These are phyloP conservation scores for Mus spretus DNA, from an alignment of 2,797 vertebrate genomes.

Conservation along the genomic window DNA sequence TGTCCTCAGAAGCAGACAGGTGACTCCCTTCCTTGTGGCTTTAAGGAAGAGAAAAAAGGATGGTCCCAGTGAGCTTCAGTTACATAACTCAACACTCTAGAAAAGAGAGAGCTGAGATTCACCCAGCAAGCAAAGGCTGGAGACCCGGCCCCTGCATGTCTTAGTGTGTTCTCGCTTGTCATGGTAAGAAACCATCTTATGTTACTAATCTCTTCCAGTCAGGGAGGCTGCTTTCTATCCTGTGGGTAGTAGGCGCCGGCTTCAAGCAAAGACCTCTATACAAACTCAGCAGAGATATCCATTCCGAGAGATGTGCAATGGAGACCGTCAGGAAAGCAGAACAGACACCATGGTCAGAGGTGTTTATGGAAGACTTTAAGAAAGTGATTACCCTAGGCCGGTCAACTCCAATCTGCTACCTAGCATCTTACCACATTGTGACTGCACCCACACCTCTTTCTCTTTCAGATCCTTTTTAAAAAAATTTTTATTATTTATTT, in stretches of 20 bases:
- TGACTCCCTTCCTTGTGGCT: background rate
- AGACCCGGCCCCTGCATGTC: too few relatives aligned
- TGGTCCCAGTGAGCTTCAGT: background rate
- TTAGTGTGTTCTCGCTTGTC: too few relatives aligned
- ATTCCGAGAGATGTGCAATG: background rate
- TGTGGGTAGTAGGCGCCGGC: background rate
- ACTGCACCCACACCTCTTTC: background rate
- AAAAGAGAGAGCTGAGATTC: background rate
- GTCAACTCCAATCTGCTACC: background rate
- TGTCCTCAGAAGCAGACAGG: background rate
- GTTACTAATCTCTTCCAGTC: background rate
- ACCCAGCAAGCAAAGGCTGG: background rate
- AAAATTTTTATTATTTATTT: too few relatives aligned
- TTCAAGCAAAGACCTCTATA: background rate
- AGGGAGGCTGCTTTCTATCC: background rate
- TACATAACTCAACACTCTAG: background rate
- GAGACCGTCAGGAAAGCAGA: background rate
- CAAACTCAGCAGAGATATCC: background rate
- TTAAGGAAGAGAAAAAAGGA: background rate
- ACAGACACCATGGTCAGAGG: background rate
- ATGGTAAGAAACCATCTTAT: too few relatives aligned
- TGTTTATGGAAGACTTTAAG: background rate
- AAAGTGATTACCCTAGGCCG: background rate
- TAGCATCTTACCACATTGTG: slow-evolving; percentile 9
- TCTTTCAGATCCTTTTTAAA: background rate